phyloP scores from a whole-genome alignment of 2,797 vertebrate species.

The Acridotheres tristis region DNA sequence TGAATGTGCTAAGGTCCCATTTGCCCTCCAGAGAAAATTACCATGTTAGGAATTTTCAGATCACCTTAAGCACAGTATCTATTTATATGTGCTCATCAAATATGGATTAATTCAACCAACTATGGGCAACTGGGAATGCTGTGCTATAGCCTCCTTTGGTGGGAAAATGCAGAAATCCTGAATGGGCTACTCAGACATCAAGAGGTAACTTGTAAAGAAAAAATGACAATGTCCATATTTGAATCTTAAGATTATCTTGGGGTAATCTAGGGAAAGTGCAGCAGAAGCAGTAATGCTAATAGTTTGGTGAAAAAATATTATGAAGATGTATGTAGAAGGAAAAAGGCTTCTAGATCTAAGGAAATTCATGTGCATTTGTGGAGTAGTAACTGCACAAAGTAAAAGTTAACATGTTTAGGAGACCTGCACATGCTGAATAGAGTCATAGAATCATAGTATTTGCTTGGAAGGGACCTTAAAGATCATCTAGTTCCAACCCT shows the following conservation, averaged over 20 bases:
- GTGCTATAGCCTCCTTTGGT: fast-evolving
- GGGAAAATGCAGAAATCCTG: background rate
- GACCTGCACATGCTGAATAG: background rate
- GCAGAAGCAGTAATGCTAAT: background rate
- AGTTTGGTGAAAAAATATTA: background rate
- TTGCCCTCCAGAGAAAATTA: background rate
- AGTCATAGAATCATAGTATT: background rate
- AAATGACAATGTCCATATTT: background rate
- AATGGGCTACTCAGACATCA: background rate
- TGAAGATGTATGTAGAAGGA: background rate
- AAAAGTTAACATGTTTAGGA: background rate
- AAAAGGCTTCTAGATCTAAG: background rate
- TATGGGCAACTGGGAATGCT: background rate
- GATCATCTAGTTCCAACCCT: background rate
- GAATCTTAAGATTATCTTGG: background rate
- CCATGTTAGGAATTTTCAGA: background rate
- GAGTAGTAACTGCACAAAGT: background rate
- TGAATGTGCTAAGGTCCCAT: background rate
- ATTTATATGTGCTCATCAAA: background rate
- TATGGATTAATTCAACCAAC: background rate
- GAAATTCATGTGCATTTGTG: background rate
- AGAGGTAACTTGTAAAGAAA: background rate
- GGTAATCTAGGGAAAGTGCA: background rate
- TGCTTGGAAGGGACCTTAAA: background rate
- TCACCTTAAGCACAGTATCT: background rate